phyloP scores from a whole-genome alignment of 1,140 invertebrate genomes.

The Atta texana region DNA sequence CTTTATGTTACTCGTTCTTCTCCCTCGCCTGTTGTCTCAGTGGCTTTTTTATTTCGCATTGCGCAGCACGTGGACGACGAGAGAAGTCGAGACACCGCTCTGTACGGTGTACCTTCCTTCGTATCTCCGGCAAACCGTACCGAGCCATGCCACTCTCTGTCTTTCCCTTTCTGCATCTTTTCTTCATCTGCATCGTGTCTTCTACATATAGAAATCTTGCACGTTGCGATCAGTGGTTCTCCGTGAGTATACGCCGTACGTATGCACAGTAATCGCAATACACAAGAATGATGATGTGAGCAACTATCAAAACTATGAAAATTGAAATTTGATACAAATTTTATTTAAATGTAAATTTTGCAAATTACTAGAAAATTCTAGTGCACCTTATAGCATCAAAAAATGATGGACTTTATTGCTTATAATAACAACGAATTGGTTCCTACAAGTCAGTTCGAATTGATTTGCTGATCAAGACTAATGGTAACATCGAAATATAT shows the following conservation, averaged over 20 bases:
- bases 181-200: conserved; percentile 68
- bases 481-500: background rate
- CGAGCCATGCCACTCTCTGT: conserved; percentile 64
- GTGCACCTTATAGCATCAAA: background rate
- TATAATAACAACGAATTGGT: too few species aligned
- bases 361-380: background rate
- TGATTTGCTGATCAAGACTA: background rate
- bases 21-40: background rate
- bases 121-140: conserved; percentile 71
- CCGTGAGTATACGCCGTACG: conserved; percentile 1
- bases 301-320: background rate
- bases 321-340: too few species aligned
- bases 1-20: conserved; percentile 25
- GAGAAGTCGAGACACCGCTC: conserved; percentile 63
- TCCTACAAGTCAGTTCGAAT: background rate
- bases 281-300: background rate
- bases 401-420: background rate
- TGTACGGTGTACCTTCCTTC: conserved; percentile 24
- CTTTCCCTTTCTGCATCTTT: conserved; percentile 17
- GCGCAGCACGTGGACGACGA: conserved; percentile 61
- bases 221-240: conserved; percentile 75
- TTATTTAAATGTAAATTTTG: background rate
- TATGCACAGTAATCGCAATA: background rate
- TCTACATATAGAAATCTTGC: conserved; percentile 76
- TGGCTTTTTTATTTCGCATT: conserved; percentile 63